phyloP scores from a whole-genome alignment of 2,888 invertebrate genomes.

The Kuschelorhynchus macadamiae region DNA sequence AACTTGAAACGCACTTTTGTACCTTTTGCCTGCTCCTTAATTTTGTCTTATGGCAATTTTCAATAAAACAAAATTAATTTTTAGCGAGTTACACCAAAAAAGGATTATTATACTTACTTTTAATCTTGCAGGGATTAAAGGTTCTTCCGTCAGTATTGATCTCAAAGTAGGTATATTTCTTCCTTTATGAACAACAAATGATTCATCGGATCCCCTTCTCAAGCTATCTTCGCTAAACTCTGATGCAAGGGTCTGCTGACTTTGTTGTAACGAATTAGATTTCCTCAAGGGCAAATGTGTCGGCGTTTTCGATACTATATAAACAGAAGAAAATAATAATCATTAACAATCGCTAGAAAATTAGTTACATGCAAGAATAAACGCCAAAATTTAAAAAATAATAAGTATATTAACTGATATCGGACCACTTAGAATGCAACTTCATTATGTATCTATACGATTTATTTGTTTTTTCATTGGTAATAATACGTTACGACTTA shows the following conservation, averaged over 20 bases:
- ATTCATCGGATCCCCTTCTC: slow-evolving; percentile 74
- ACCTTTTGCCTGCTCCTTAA: too few relatives aligned
- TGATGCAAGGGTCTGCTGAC: slow-evolving; percentile 64
- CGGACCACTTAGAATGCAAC: too few relatives aligned
- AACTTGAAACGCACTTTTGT: too few relatives aligned
- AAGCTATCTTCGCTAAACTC: slow-evolving; percentile 63
- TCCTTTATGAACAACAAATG: slow-evolving; percentile 87
- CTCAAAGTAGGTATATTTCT: slow-evolving; percentile 84
- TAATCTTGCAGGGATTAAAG: slow-evolving; percentile 69
- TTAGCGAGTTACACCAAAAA: too few relatives aligned
- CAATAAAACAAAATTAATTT: too few relatives aligned
- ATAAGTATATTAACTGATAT: too few relatives aligned
- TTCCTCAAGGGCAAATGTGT: slow-evolving; percentile 67
- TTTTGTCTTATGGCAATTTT: too few relatives aligned
- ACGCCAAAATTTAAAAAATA: too few relatives aligned
- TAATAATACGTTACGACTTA: too few relatives aligned
- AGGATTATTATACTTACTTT: slow-evolving; percentile 54
- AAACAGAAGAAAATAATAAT: slow-evolving; percentile 12
- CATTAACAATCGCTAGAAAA: background rate
- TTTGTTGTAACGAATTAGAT: slow-evolving; percentile 66
- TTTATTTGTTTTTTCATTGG: too few relatives aligned
- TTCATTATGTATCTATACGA: too few relatives aligned
- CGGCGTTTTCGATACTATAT: slow-evolving; percentile 64
- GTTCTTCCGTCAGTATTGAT: slow-evolving; percentile 74
- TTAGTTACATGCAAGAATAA: slow-evolving; percentile 6